phyloP scores from a whole-genome alignment of 1,140 invertebrate species.

The Leptinotarsa lineolata region DNA sequence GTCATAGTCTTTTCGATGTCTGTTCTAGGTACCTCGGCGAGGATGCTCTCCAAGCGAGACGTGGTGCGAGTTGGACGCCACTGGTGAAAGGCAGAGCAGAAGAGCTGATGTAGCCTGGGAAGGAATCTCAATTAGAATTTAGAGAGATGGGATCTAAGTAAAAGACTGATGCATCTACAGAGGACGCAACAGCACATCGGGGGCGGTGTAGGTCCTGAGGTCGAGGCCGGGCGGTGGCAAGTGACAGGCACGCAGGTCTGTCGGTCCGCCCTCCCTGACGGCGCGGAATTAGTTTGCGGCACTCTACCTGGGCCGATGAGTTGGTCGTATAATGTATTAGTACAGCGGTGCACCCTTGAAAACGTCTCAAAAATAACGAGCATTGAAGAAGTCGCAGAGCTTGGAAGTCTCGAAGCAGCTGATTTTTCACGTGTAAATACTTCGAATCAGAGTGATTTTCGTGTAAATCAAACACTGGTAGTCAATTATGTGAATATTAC shows the following conservation, averaged over 20 bases:
- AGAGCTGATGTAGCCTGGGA: slow-evolving; percentile 36
- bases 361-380: too few relatives aligned
- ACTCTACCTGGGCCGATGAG: slow-evolving; percentile 43
- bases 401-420: too few relatives aligned
- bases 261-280: slow-evolving; percentile 48
- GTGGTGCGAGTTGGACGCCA: neutral
- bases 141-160: slow-evolving; percentile 49
- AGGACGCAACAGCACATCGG: slow-evolving; percentile 45
- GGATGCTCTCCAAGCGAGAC: too few relatives aligned
- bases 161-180: slow-evolving; percentile 44
- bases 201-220: slow-evolving; percentile 47
- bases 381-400: too few relatives aligned
- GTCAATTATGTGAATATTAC: too few relatives aligned
- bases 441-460: too few relatives aligned
- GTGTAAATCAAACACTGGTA: too few relatives aligned
- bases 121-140: slow-evolving; percentile 53
- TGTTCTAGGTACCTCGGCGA: too few relatives aligned
- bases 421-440: too few relatives aligned
- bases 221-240: slow-evolving; percentile 51
- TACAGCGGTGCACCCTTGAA: too few relatives aligned
- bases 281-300: slow-evolving; percentile 51
- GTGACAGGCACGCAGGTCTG: slow-evolving; percentile 52
- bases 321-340: slow-evolving; percentile 9
- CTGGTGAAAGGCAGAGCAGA: slow-evolving; percentile 11
- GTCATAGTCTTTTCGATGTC: too few relatives aligned